Conservation (phyloP, 2,113 vertebrate genomes). For the Gnathonemus echidnorhynchus region DNA sequence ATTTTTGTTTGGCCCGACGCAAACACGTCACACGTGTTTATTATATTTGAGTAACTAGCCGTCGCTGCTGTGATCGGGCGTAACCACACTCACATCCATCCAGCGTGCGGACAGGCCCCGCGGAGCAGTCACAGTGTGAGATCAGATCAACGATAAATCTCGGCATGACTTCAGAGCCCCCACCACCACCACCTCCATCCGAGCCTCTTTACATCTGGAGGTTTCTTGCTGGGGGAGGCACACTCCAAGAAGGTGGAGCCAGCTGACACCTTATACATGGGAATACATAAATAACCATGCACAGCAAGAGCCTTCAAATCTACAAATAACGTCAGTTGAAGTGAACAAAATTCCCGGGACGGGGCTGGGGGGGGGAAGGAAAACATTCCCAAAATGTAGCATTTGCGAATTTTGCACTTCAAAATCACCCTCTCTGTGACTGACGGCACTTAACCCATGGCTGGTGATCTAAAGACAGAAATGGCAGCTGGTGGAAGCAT, state of each 20-base stretch:
- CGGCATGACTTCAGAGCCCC: conserved; percentile 33
- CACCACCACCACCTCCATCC: background rate
- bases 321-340: background rate
- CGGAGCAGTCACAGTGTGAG: conserved; percentile 30
- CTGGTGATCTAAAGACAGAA: background rate
- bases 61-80: conserved; percentile 52
- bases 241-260: conserved; percentile 13
- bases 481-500: background rate
- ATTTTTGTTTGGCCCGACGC: conserved; percentile 29
- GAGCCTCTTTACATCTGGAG: background rate
- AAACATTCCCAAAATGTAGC: background rate
- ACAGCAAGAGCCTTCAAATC: background rate
- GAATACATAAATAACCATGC: conserved; percentile 9
- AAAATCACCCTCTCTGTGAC: background rate
- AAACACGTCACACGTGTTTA: conserved; percentile 40
- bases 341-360: background rate
- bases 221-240: conserved; percentile 18
- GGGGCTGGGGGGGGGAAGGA: background rate
- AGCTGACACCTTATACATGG: conserved; percentile 12
- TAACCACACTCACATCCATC: conserved; percentile 39
- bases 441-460: background rate
- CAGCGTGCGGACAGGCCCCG: conserved; percentile 45
- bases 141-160: conserved; percentile 45
- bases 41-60: conserved; percentile 59
- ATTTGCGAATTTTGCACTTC: background rate